Conservation (phyloP, 2,797 vertebrate genomes). For the Crenichthys baileyi region DNA sequence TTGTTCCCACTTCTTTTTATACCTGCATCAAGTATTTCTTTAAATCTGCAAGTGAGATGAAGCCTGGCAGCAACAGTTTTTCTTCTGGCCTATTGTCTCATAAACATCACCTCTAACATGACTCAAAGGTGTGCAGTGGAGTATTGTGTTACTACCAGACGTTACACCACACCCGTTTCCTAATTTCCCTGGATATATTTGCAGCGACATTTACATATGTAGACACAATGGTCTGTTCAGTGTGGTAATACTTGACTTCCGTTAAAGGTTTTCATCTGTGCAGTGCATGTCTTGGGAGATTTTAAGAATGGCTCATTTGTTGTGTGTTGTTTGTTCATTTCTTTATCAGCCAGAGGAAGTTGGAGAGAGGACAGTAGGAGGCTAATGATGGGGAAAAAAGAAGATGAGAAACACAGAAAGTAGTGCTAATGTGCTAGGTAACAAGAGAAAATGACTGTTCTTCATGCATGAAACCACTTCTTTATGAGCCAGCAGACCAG, state of each 20-base stretch:
- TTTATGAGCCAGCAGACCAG: slow-evolving; percentile 43
- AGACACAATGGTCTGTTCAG: slow-evolving; percentile 3
- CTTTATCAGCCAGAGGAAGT: slow-evolving; percentile 10
- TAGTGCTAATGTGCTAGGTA: slow-evolving; percentile 9
- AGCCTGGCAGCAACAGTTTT: slow-evolving; percentile 5
- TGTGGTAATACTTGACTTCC: slow-evolving; percentile 17
- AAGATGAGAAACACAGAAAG: slow-evolving; percentile 14
- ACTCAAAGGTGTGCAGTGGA: not conserved
- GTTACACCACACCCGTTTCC: slow-evolving; percentile 18
- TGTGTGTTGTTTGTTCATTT: slow-evolving; percentile 6
- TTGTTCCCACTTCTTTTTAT: not conserved
- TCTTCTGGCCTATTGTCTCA: not conserved
- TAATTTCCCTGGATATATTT: not conserved
- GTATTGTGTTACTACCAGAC: not conserved
- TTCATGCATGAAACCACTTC: slow-evolving; percentile 6
- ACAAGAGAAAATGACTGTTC: slow-evolving; percentile 45
- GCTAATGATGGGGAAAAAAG: slow-evolving; percentile 34
- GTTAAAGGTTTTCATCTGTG: slow-evolving; percentile 43
- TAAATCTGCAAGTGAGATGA: slow-evolving; percentile 28
- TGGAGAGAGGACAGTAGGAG: slow-evolving; percentile 10
- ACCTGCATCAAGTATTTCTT: slow-evolving; percentile 4
- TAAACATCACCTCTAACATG: not conserved
- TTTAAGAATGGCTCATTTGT: slow-evolving; percentile 32
- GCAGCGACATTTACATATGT: not conserved
- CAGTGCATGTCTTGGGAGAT: not conserved